phyloP scores from a whole-genome alignment of 2,797 vertebrate genomes.

The Chanos chanos region DNA sequence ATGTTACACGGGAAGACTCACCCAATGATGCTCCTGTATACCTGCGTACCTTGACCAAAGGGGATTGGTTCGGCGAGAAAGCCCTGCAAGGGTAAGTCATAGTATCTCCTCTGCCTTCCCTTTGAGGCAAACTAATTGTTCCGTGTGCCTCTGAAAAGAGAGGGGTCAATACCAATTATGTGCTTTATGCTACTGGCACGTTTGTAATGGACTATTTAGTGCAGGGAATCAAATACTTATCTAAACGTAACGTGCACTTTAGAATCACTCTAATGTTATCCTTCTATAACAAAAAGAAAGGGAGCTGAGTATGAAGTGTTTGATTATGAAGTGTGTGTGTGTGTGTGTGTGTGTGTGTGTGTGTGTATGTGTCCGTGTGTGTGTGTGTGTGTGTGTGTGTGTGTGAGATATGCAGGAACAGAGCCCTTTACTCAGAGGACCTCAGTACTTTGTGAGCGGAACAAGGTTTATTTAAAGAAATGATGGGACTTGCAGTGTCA shows the following conservation, averaged over 20 bases:
- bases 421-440: not conserved
- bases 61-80: slow-evolving; percentile 89
- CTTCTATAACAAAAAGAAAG: too few species aligned
- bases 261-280: too few species aligned
- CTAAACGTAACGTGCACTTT: slow-evolving; percentile 10
- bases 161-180: slow-evolving; percentile 9
- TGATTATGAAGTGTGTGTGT: too few species aligned
- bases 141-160: slow-evolving; percentile 1
- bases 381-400: not conserved
- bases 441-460: not conserved
- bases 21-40: slow-evolving; percentile 77
- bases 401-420: not conserved
- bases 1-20: slow-evolving; percentile 81
- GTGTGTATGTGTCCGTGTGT: not conserved
- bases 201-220: slow-evolving; percentile 18
- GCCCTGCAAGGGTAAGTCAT: slow-evolving; percentile 83
- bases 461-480: slow-evolving; percentile 1
- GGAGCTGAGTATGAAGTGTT: too few species aligned
- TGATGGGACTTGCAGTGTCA: not conserved
- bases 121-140: too few species aligned
- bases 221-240: slow-evolving; percentile 16
- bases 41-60: slow-evolving; percentile 79
- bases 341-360: slow-evolving; percentile 7
- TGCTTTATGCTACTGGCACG: not conserved
- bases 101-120: not conserved